Evolutionary conservation across 2,113 vertebrate genomes (phyloP).

Genomic region (Uria aalge): DNA sequence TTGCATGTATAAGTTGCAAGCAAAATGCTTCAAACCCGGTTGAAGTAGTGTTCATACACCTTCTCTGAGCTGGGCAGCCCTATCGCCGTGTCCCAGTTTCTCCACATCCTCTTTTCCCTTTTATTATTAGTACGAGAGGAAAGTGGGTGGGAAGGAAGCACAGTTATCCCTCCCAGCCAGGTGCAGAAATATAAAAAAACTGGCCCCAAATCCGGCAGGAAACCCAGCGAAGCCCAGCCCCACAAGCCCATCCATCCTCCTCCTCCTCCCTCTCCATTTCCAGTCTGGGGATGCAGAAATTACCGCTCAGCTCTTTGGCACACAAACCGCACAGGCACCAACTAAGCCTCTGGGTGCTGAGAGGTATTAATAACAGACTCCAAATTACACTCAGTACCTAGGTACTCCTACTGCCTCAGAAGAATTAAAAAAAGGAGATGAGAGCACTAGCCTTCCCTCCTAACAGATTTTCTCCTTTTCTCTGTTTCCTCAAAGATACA

Average conservation of each 20-base stretch:
- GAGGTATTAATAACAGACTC: not conserved
- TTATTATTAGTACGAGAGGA: not conserved
- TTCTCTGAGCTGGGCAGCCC: not conserved
- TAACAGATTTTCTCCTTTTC: not conserved
- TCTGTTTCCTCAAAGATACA: not conserved
- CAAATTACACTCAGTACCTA: not conserved
- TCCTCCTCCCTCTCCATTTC: not conserved
- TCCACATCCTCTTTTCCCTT: not conserved
- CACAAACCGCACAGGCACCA: not conserved
- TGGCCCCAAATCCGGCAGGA: not conserved
- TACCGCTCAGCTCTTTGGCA: not conserved
- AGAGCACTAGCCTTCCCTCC: not conserved
- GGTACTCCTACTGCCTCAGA: not conserved
- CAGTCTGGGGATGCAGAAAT: not conserved
- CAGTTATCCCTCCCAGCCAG: not conserved
- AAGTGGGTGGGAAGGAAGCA: not conserved
- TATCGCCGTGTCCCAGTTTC: not conserved
- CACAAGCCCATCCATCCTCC: not conserved
- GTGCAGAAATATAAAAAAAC: not conserved
- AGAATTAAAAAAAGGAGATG: not conserved
- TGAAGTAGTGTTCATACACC: not conserved
- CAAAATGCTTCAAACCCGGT: not conserved
- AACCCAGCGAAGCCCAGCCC: not conserved
- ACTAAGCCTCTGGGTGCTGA: not conserved
- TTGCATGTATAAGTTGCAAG: conserved; percentile 24